Conservation (phyloP, 2,113 vertebrate species). For the Anoura caudifer region DNA sequence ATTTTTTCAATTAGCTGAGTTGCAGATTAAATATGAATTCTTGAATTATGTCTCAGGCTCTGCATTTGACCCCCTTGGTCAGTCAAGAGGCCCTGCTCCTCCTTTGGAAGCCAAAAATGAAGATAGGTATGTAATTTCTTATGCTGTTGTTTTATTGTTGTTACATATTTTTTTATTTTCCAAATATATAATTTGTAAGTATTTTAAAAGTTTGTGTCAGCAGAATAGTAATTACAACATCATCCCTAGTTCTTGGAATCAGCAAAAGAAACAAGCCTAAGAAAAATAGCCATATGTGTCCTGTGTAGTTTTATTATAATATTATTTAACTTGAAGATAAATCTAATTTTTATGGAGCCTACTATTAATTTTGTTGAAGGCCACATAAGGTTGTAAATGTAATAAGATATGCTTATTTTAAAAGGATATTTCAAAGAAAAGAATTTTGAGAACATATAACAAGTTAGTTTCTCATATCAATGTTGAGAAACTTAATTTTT, state of each 20-base stretch:
- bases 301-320: background rate
- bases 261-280: background rate
- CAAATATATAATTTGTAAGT: background rate
- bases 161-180: background rate
- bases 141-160: conserved; percentile 25
- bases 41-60: conserved; percentile 83
- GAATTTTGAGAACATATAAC: background rate
- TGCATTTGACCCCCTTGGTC: conserved; percentile 92
- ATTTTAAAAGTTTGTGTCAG: background rate
- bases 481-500: background rate
- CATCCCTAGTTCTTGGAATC: background rate
- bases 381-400: background rate
- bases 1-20: background rate
- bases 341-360: background rate
- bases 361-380: background rate
- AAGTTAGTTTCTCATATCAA: background rate
- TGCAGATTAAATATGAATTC: background rate
- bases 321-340: background rate
- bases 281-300: background rate
- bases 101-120: conserved; percentile 91
- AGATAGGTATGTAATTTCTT: conserved; percentile 87
- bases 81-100: conserved; percentile 90
- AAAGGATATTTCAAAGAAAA: background rate
- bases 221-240: background rate
- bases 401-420: background rate